phyloP scores from a whole-genome alignment of 2,113 vertebrate species.

The Mystacornis crossleyi region DNA sequence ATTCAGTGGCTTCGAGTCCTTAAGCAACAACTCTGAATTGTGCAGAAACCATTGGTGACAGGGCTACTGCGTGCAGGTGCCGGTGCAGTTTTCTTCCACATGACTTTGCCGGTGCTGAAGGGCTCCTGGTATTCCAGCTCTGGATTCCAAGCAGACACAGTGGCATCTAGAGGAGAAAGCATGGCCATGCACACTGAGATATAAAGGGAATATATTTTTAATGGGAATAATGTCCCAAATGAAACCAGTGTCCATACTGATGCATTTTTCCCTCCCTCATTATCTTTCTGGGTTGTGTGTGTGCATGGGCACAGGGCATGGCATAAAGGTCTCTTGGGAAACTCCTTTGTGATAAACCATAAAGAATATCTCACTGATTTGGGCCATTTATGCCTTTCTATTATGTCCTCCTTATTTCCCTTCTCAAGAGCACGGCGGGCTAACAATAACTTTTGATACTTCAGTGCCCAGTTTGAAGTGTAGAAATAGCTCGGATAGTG shows the following conservation, averaged over 20 bases:
- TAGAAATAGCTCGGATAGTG: constrained; percentile 28
- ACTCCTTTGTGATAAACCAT: constrained; percentile 37
- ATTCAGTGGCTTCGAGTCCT: background rate
- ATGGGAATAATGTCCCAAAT: background rate
- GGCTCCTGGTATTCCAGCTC: background rate
- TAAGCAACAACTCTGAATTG: background rate
- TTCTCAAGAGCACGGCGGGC: background rate
- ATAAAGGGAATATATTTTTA: background rate
- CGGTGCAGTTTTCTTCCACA: constrained; percentile 25
- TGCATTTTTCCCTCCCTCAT: background rate
- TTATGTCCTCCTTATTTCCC: constrained; percentile 30
- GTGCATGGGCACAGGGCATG: background rate
- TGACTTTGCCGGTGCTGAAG: constrained; percentile 22
- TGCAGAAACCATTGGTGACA: constrained; percentile 1
- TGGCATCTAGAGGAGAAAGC: constrained; percentile 65
- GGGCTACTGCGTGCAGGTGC: constrained; percentile 1
- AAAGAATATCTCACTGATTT: constrained; percentile 12
- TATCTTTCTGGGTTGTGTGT: background rate
- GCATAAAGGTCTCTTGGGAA: constrained; percentile 25
- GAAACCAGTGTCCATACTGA: background rate
- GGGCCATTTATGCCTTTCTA: constrained; percentile 24
- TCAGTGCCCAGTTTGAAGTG: constrained; percentile 44
- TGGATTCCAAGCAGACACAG: constrained; percentile 50
- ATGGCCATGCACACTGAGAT: background rate
- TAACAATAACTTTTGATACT: constrained; percentile 52